Base-by-base conservation (phyloP, 2,113 vertebrate species). In the Chionomys nivalis region DNA sequence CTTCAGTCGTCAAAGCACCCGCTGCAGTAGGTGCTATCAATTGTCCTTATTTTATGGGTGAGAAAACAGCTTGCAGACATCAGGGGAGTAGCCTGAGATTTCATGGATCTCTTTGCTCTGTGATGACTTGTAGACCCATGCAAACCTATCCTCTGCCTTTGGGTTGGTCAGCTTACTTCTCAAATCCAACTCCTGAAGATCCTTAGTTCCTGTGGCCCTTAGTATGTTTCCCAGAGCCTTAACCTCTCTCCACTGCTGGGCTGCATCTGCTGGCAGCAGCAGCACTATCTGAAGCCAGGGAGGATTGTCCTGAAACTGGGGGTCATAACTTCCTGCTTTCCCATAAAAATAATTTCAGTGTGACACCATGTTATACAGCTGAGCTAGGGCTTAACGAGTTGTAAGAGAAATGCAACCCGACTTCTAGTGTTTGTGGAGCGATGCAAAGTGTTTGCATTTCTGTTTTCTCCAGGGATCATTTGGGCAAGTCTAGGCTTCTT, bases 211-310 rank as follows among this genome's bases (percentile, higher is more conserved):
- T 3, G 9, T 7, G 73, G 6, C 86, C 70, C 26, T 14, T 6
- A 12, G 81, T 65, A 12, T n/a, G 19, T 44, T 77, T 85, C 8
- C 36, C 42, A 49, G 44, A 52, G 17, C 17, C 3, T 81, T 76
- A 19, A 7, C 33, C 14, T 66, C 31, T 78, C 81, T 79, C 91
- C 26, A 4, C 39, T 6, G 65, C 55, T 1, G 19, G 70, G 47
- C 73, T 9, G 12, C 13, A 6, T 72, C 58, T 65, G 31, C 79
- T 55, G 47, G 70, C 76, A 7, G 49, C 2, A 1, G 11, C 66
- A 0, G 0, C 23, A 4, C 11, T 0, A 0, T 24, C 52, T 1
- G 1, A 19, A 11, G n/a, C 89, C 93, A 61, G 42, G 47, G 31
- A 89, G 36, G 28, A 44, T 26, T 0, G 1, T 31, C 70, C 81